Evolutionary conservation across 2,888 invertebrate genomes (phyloP), one percentile per base, ranked within the genome.

Genomic region (Pachydiplax longipennis): DNA sequence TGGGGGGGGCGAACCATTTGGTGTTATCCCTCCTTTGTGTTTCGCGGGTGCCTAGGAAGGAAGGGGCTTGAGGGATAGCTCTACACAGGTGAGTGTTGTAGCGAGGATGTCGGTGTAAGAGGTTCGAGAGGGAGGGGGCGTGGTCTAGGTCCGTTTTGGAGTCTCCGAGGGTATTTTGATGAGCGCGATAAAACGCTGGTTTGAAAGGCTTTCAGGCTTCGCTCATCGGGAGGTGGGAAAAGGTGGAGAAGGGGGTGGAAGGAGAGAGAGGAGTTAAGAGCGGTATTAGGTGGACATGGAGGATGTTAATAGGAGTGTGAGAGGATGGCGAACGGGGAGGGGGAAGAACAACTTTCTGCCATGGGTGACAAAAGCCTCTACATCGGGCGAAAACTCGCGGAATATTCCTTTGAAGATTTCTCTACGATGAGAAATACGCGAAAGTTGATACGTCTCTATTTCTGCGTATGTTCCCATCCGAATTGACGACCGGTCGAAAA

Each of bases 151-250:
- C 73, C 31, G 73, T 73, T 73, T 73, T 73, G 73, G 73, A 61
- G 87, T 61, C 87, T 61, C 61, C 37, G 87, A 58, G 87, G 87
- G 37, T 87, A 87, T 87, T 87, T 87, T 87, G 87, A 87, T 87
- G 87, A 87, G 87, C 61, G 87, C 87, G 87, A 87, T 87, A 87
- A 87, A 87, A 87, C 61, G 87, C n/a, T 35, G 87, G 87, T 87
- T 87, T 87, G 87, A 87, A 87, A 87, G 87, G 65, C 87, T 87
- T 87, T 87, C 87, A 87, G 61, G 87, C 61, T 87, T 87, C 87
- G 87, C 65, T 87, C 87, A 87, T 87, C 87, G 87, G 37, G 87
- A 61, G 61, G 87, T 87, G 61, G 87, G 48, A 83, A 83, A 83
- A 58, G 83, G 58, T 53, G 18, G 31, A 83, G 18, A 25, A 6